Evolutionary conservation across 2,113 vertebrate species (phyloP).

Genomic region (Eudyptes chrysolophus): DNA sequence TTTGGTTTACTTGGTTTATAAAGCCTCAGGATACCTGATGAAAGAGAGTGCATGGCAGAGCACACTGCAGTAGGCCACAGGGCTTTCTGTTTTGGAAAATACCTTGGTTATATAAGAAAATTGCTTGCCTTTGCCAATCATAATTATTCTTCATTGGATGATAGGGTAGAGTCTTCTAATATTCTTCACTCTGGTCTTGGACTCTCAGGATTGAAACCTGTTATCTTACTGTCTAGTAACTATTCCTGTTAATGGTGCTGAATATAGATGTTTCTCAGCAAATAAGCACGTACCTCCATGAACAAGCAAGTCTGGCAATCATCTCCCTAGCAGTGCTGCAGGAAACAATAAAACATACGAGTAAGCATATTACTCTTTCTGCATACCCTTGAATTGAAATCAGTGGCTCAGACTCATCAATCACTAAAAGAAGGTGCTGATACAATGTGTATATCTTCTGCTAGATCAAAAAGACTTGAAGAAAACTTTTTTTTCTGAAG

Average conservation of each 20-base stretch:
- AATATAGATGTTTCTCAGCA: not conserved
- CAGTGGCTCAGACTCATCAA: not conserved
- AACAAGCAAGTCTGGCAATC: not conserved
- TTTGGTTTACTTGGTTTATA: not conserved
- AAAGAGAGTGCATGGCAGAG: not conserved
- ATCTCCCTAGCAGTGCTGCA: not conserved
- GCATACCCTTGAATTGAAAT: not conserved
- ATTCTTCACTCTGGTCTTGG: not conserved
- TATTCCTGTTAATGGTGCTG: not conserved
- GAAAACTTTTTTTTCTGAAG: not conserved
- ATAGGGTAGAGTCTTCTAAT: not conserved
- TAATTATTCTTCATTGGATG: not conserved
- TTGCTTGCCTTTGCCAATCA: not conserved
- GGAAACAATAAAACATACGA: not conserved
- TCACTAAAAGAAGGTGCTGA: not conserved
- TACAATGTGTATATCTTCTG: not conserved
- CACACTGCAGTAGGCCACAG: not conserved
- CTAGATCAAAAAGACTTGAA: not conserved
- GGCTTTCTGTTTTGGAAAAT: not conserved
- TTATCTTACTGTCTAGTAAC: not conserved
- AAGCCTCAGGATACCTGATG: not conserved
- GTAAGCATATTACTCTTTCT: not conserved
- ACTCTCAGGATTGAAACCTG: not conserved
- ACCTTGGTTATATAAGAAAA: not conserved
- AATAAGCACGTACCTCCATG: not conserved